Conservation (phyloP, 2,888 invertebrate genomes). For the Lycia hirtaria region DNA sequence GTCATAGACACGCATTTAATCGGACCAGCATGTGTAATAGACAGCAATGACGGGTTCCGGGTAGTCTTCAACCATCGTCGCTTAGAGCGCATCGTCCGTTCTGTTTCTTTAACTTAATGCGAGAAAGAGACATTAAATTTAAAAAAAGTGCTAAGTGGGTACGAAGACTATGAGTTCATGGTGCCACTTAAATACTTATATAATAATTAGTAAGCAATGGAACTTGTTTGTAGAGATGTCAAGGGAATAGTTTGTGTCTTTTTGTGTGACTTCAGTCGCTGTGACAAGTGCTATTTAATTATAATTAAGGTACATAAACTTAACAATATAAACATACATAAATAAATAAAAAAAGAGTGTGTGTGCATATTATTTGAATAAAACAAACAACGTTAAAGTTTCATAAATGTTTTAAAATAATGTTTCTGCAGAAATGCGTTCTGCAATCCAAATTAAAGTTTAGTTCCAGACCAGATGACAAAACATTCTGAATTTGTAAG, state of each 20-base stretch:
- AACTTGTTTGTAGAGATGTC: background rate
- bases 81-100: background rate
- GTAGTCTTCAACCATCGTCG: conserved; percentile 20
- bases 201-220: conserved; percentile 10
- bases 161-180: background rate
- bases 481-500: background rate
- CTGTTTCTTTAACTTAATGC: conserved; percentile 6
- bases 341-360: too few relatives aligned
- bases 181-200: background rate
- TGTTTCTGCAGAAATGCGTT: too few relatives aligned
- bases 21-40: background rate
- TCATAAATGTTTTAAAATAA: background rate
- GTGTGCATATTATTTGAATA: too few relatives aligned
- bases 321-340: too few relatives aligned
- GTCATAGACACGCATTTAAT: background rate
- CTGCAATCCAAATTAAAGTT: too few relatives aligned
- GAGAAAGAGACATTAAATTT: conserved; percentile 25
- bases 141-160: conserved; percentile 33
- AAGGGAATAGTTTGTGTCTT: background rate
- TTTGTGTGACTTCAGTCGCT: conserved; percentile 4
- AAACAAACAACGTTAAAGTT: too few relatives aligned
- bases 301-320: too few relatives aligned
- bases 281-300: too few relatives aligned
- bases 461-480: background rate
- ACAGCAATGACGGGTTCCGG: conserved; percentile 6